These are phyloP conservation scores for Uloborus plumipes DNA, from an alignment of 2,888 invertebrate species.

Conservation along the genomic window DNA sequence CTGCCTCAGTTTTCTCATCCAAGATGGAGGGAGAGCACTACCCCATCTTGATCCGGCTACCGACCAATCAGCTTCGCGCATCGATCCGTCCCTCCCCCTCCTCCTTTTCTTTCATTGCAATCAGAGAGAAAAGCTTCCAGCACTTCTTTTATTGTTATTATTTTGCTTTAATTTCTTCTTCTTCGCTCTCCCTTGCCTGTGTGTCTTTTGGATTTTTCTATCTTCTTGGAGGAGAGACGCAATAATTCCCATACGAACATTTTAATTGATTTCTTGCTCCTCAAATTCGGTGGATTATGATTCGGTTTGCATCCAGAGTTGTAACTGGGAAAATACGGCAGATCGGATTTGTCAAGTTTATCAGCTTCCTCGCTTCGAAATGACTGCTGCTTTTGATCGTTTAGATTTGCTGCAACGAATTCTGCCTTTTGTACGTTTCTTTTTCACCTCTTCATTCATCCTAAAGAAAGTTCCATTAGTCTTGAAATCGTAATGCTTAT, in stretches of 20 bases:
- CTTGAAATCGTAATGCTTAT: no score
- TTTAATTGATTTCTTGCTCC: conserved; percentile 53
- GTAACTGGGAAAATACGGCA: no score
- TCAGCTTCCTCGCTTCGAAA: no score
- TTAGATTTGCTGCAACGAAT: no score
- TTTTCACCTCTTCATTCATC: no score
- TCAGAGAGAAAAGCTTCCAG: conserved; percentile 4
- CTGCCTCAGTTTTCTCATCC: background rate
- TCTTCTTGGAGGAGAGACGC: conserved; percentile 1
- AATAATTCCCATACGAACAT: conserved; percentile 23
- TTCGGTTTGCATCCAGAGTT: background rate
- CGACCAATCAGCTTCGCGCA: conserved; percentile 37
- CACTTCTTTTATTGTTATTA: conserved; percentile 1
- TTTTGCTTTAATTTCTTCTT: conserved; percentile 13
- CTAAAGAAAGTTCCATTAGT: no score
- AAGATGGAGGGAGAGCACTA: conserved; percentile 31
- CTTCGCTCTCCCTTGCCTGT: background rate
- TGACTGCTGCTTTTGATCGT: no score
- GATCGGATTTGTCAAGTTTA: no score
- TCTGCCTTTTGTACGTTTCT: no score
- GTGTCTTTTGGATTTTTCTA: background rate
- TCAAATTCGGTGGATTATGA: conserved; percentile 14
- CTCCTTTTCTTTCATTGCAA: conserved; percentile 1
- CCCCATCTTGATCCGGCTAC: conserved; percentile 37
- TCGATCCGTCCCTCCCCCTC: conserved; percentile 29